Evolutionary conservation across 1,140 invertebrate species (phyloP).

Genomic region (Lepeophtheirus salmonis): DNA sequence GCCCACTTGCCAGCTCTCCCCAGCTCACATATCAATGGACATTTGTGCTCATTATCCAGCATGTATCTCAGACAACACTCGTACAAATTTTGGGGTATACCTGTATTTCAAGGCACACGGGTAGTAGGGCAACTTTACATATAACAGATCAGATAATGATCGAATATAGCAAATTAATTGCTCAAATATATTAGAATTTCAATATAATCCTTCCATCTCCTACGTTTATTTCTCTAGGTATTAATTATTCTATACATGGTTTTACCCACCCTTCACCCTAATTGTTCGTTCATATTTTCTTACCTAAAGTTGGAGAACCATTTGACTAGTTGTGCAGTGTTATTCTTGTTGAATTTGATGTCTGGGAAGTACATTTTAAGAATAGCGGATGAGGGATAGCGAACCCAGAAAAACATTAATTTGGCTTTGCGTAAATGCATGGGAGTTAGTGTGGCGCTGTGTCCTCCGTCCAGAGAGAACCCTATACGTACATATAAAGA

Average conservation of each 20-base stretch:
- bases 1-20: too few relatives aligned
- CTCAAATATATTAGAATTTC: too few relatives aligned
- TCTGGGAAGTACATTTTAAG: conserved; percentile 99
- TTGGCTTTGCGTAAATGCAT: conserved; percentile 99
- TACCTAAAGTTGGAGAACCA: conserved; percentile 99
- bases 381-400: conserved; percentile 92
- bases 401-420: conserved; percentile 99
- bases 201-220: not conserved
- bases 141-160: too few relatives aligned
- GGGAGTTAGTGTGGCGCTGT: conserved; percentile 88
- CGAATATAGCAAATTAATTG: too few relatives aligned
- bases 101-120: too few relatives aligned
- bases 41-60: too few relatives aligned
- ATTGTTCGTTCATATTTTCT: conserved; percentile 31
- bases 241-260: conserved; percentile 12
- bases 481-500: conserved; percentile 4
- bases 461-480: conserved; percentile 28
- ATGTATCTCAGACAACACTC: too few relatives aligned
- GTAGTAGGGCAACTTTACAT: too few relatives aligned
- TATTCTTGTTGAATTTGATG: conserved; percentile 99
- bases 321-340: conserved; percentile 99
- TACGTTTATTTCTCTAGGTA: not conserved
- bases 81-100: too few relatives aligned
- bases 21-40: too few relatives aligned
- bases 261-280: conserved; percentile 8